Evolutionary conservation across 2,797 vertebrate species (phyloP), one percentile per base, ranked within the genome.

Genomic region (Menidia menidia): DNA sequence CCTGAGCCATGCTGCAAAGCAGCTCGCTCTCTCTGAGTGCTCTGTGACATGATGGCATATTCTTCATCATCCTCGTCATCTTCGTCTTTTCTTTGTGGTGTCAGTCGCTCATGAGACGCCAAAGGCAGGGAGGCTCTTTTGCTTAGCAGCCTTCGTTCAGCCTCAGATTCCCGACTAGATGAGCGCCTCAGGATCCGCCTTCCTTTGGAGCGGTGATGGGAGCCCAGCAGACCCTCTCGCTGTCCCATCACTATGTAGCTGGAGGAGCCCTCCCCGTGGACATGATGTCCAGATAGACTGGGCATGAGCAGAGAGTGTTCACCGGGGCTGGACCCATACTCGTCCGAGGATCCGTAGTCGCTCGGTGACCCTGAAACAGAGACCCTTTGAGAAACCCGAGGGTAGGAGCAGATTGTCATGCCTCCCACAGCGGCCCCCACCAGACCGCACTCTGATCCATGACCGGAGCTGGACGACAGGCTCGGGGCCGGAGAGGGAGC

Each of bases 271-370:
- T 94, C 92, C 41, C 90, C 91, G 0, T 88, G 90, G 3, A 30
- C 63, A 6, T 92, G 89, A 61, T 90, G 92, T 64, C 92, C 90
- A 25, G 91, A 77, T 33, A 93, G 80, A 60, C 84, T 93, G 48
- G 93, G 90, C 44, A 92, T 83, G 1, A 93, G 86, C 65, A 94
- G 75, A 31, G 94, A 93, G 78, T 94, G 93, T 33, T 95, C 94
- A 7, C 95, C 93, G 0, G 95, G 95, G 80, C 95, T 96, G 68
- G 94, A 96, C 19, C 94, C 95, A 0, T 95, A 95, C 80, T 96
- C 95, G 30, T 96, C 96, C 0, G 96, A 96, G 0, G 95, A 96
- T 35, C 95, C 95, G 2, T 95, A 95, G 85, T 96, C 95, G 2
- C 93, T 95, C 0, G 94, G 88, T 16, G 95, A 95, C 57, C 94